phyloP scores from a whole-genome alignment of 2,113 vertebrate genomes.

The Vidua macroura region DNA sequence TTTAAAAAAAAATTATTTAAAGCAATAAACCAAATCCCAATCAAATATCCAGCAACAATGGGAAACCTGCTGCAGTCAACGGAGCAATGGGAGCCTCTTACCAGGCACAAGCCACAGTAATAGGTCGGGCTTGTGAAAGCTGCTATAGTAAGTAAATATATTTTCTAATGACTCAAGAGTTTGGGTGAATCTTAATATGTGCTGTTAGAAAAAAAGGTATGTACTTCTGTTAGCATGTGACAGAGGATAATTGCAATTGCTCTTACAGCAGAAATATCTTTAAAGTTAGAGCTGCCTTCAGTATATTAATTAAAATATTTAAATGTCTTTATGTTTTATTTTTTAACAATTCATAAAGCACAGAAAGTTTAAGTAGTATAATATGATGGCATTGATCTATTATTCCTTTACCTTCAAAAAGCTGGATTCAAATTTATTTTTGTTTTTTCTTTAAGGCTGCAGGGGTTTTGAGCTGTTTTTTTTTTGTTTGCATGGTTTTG shows the following conservation, averaged over 20 bases:
- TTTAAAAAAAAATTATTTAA: not conserved
- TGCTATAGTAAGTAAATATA: conserved; percentile 86
- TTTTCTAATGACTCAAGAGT: not conserved
- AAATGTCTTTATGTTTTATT: not conserved
- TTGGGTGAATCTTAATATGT: not conserved
- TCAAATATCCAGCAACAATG: conserved; percentile 91
- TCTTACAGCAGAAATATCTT: not conserved
- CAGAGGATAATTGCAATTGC: not conserved
- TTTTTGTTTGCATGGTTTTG: not conserved
- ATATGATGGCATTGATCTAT: not conserved
- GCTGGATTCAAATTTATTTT: not conserved
- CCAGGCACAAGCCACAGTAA: conserved; percentile 75
- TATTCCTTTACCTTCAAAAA: not conserved
- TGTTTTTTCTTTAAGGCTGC: not conserved
- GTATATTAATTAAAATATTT: not conserved
- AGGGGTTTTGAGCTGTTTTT: not conserved
- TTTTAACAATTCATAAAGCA: not conserved
- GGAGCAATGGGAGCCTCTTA: conserved; percentile 84
- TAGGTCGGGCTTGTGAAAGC: conserved; percentile 93
- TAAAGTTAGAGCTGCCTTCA: not conserved
- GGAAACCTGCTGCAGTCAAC: conserved; percentile 90
- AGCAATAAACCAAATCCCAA: conserved; percentile 99
- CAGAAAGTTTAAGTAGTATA: not conserved
- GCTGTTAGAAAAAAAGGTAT: not conserved
- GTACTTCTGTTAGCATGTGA: not conserved